Base-by-base conservation (phyloP, 2,113 vertebrate species). In the Rhineura floridana region DNA sequence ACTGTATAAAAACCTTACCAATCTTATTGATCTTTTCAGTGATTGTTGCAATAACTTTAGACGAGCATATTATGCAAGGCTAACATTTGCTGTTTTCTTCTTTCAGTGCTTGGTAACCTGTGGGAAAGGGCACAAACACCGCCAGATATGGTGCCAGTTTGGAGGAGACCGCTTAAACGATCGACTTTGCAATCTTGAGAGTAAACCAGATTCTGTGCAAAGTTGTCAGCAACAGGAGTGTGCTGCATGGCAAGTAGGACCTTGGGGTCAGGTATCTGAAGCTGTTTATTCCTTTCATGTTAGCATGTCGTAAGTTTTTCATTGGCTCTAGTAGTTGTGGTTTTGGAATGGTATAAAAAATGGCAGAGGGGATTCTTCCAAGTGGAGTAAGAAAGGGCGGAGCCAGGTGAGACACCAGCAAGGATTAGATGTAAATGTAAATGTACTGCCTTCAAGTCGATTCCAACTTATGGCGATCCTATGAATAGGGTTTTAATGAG, bases 101-200 rank as follows among this genome's bases (percentile, higher is more conserved):
- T 94, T 2, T 0, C 96, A 99, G 99, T 99, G 99, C 94, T 95
- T 98, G 87, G 99, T 99, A 94, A 99, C 99, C 55, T 99, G 99
- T 5, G 99, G 99, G 5, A 99, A 99, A 93, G 99, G 99, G 79
- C 98, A 98, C 85, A 98, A 98, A 91, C 99, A 98, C 92, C 98
- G 99, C 33, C 99, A 98, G 94, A 98, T 97, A 0, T 99, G 98
- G 98, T 99, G 99, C 96, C 98, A 99, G 95, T 99, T 99, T 88
- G 98, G 98, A 52, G 98, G 98, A 93, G 98, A 98, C 78, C 97
- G 96, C 17, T 87, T 99, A 13, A 98, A 97, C 0, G 98, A 99
- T 93, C 95, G 95, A 44, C 97, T 98, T 82, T 99, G 99, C 2
- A 97, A 98, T 82, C 94, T 94, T 0, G 96, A 97, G 28, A 95